These are phyloP conservation scores for Lethocerus indicus DNA, from an alignment of 1,140 invertebrate genomes.

Conservation along the genomic window DNA sequence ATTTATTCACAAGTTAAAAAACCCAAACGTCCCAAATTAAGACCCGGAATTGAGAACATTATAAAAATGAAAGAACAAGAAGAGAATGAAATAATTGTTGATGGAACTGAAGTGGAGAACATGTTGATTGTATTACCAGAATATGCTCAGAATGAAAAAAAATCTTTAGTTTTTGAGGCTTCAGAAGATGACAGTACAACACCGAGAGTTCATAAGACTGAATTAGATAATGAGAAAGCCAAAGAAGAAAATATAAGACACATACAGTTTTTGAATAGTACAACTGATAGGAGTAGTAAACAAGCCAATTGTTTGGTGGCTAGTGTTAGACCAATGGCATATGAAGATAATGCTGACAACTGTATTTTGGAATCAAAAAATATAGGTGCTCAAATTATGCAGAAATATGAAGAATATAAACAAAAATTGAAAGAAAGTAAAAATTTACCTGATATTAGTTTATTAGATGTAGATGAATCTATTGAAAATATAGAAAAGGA, in stretches of 20 bases:
- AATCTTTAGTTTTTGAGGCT: no score
- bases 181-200: background rate
- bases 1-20: conserved; percentile 7
- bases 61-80: background rate
- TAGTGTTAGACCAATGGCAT: no score
- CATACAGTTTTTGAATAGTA: no score
- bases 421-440: conserved; percentile 16
- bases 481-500: conserved; percentile 18
- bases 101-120: background rate
- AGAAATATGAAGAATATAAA: conserved; percentile 16
- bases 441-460: conserved; percentile 18
- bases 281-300: no score
- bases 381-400: conserved; percentile 20
- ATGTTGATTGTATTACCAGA: background rate
- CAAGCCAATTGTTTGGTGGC: no score
- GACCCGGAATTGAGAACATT: background rate
- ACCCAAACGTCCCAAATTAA: background rate
- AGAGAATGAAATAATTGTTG: conserved; percentile 3
- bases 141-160: background rate
- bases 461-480: conserved; percentile 19
- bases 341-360: background rate
- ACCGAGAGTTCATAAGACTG: no score
- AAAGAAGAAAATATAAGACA: no score
- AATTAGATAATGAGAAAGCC: no score
- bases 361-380: conserved; percentile 13